Conservation (phyloP, 2,113 vertebrate species). For the Cepphus grylle region DNA sequence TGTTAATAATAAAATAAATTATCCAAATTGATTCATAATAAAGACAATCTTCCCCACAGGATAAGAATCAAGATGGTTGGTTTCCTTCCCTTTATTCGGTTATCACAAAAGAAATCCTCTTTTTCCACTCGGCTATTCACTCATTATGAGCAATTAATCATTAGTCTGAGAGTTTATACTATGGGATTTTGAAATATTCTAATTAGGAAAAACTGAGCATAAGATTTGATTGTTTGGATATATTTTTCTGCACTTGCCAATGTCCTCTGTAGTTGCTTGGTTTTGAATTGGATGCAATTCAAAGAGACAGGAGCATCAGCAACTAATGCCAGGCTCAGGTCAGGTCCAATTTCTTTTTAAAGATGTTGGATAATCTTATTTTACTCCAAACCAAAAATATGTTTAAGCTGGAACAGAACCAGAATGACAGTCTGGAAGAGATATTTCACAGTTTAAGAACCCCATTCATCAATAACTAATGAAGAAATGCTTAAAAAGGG, state of each 20-base stretch:
- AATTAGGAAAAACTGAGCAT: not conserved
- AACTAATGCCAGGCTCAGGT: slow-evolving; percentile 57
- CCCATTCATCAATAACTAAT: not conserved
- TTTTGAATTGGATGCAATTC: slow-evolving; percentile 51
- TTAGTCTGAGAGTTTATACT: not conserved
- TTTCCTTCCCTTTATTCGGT: slow-evolving; percentile 26
- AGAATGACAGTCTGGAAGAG: slow-evolving; percentile 19
- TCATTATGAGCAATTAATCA: slow-evolving; percentile 31
- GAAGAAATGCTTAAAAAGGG: not conserved
- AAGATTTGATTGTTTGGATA: not conserved
- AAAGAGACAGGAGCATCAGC: slow-evolving; percentile 46
- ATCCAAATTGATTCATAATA: slow-evolving; percentile 21
- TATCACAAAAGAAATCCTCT: not conserved
- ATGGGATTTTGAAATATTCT: slow-evolving; percentile 10
- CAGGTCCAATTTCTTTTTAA: slow-evolving; percentile 43
- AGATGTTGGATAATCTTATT: slow-evolving; percentile 36
- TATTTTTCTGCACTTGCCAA: not conserved
- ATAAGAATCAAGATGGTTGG: not conserved
- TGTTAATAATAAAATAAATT: slow-evolving; percentile 16
- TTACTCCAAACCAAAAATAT: slow-evolving; percentile 52
- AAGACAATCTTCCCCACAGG: not conserved
- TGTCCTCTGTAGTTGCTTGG: not conserved
- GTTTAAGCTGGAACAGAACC: slow-evolving; percentile 57
- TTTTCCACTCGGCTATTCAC: slow-evolving; percentile 12
- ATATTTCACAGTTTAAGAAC: not conserved